phyloP scores from a whole-genome alignment of 2,888 invertebrate genomes.

The Metalampra italica region DNA sequence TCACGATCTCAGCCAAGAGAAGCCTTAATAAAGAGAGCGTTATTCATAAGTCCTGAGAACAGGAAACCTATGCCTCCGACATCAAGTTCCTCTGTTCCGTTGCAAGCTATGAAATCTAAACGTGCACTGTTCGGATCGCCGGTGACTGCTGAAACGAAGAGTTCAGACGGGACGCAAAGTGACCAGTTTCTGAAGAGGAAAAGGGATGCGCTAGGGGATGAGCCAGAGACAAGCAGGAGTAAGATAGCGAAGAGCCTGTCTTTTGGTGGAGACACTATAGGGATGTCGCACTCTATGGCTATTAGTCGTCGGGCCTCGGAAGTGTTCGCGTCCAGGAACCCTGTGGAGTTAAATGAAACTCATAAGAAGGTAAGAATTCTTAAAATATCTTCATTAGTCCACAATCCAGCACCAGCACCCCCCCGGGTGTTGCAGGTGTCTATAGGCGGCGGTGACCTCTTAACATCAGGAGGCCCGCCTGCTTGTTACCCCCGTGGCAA shows the following conservation, averaged over 20 bases:
- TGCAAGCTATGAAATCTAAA: slow-evolving; percentile 79
- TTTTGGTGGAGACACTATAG: slow-evolving; percentile 67
- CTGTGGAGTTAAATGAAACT: slow-evolving; percentile 77
- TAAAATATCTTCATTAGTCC: neutral
- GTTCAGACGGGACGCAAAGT: slow-evolving; percentile 39
- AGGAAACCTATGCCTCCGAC: slow-evolving; percentile 41
- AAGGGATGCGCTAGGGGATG: slow-evolving; percentile 62
- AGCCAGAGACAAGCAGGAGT: slow-evolving; percentile 44
- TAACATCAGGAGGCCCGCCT: too few species aligned
- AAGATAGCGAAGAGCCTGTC: slow-evolving; percentile 80
- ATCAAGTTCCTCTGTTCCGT: slow-evolving; percentile 59
- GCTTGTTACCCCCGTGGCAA: too few species aligned
- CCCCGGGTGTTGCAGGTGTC: neutral
- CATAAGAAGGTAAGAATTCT: slow-evolving; percentile 78
- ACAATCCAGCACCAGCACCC: neutral
- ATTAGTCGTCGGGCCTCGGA: slow-evolving; percentile 62
- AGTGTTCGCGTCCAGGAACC: slow-evolving; percentile 41
- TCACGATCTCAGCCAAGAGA: slow-evolving; percentile 69
- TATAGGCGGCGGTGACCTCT: too few species aligned
- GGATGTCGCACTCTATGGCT: slow-evolving; percentile 29
- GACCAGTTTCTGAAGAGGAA: slow-evolving; percentile 68
- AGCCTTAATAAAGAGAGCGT: slow-evolving; percentile 81
- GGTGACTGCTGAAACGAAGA: slow-evolving; percentile 57
- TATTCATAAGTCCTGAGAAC: slow-evolving; percentile 85
- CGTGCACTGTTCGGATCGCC: slow-evolving; percentile 83